phyloP scores from a whole-genome alignment of 2,113 vertebrate species.

The Pseudolaguvia tuberculata region DNA sequence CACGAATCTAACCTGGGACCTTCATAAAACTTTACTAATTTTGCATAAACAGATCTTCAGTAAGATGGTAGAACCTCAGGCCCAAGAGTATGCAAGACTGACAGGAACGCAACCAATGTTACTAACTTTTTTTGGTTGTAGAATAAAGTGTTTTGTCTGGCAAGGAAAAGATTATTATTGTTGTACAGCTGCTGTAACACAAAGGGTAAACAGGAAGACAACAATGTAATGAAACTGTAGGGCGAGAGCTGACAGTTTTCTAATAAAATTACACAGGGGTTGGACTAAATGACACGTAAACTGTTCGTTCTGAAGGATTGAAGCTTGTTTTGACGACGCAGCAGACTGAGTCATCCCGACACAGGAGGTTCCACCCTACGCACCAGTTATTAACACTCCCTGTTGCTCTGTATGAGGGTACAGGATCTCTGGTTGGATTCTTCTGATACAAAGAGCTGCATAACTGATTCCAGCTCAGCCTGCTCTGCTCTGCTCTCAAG shows the following conservation, averaged over 20 bases:
- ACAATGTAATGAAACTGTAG: background rate
- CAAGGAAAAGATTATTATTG: background rate
- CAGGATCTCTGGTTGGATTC: background rate
- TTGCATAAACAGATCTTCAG: too few species aligned
- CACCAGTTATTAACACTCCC: slow-evolving; percentile 1
- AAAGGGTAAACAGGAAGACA: background rate
- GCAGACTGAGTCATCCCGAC: slow-evolving; percentile 26
- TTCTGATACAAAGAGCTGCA: too few species aligned
- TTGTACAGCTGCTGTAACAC: background rate
- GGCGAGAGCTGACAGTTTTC: background rate
- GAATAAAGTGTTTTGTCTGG: background rate
- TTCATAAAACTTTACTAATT: too few species aligned
- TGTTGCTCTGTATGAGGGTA: background rate
- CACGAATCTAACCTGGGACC: too few species aligned
- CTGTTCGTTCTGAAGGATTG: background rate
- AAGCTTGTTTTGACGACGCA: background rate
- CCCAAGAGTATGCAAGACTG: too few species aligned
- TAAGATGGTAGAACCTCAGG: too few species aligned
- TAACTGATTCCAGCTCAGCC: background rate
- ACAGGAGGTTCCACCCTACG: slow-evolving; percentile 5
- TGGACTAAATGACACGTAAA: background rate
- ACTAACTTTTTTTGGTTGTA: too few species aligned
- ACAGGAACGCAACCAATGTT: too few species aligned
- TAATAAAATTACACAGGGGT: background rate
- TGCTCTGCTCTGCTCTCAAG: too few species aligned